Evolutionary conservation across 2,888 invertebrate species (phyloP), one percentile per base, ranked within the genome.

Genomic region (Acanthosoma haemorrhoidale): DNA sequence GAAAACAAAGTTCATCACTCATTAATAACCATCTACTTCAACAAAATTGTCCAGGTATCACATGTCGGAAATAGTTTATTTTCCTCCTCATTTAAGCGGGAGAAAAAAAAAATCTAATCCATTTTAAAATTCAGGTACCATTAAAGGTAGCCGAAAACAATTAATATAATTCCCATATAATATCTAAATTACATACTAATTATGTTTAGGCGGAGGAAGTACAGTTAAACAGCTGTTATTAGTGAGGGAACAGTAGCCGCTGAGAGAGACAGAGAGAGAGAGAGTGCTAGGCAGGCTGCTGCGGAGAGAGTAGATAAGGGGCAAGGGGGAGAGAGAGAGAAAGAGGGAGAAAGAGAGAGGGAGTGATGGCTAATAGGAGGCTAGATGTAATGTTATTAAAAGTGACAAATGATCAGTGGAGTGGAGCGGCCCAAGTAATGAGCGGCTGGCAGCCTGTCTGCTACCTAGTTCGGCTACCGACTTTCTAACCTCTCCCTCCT

Each of bases 351-450:
- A 32, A 68, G 68, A 68, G 59, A 21, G 59, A 29, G 43, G 32
- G n/a, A 59, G 61, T 41, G 34, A 31, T 16, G 57, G 67, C 29
- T 51, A 67, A 39, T 41, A 43, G 21, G 34, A 34, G 25, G 32
- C 16, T 34, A 39, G 70, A 67, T 67, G n/a, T n/a, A n/a, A n/a
- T n/a, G n/a, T n/a, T n/a, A 69, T 69, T 51, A 69, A 61, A 36
- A 51, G 60, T 69, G 43, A 43, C 39, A 51, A 39, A 60, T 61
- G 18, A 29, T 51, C 38, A 60, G 51, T n/a, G 39, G 51, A 36
- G 51, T 25, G 16, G 21, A 32, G 36, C 57, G 57, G 39, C 70
- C 29, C 32, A 1, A 16, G 31, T 25, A 34, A n/a, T 16, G 43
- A 16, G 43, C n/a, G 3, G 11, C 39, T 32, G 11, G 16, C n/a